These are phyloP conservation scores for Drosophila ustulata DNA, from an alignment of 2,888 invertebrate genomes.

Conservation along the genomic window DNA sequence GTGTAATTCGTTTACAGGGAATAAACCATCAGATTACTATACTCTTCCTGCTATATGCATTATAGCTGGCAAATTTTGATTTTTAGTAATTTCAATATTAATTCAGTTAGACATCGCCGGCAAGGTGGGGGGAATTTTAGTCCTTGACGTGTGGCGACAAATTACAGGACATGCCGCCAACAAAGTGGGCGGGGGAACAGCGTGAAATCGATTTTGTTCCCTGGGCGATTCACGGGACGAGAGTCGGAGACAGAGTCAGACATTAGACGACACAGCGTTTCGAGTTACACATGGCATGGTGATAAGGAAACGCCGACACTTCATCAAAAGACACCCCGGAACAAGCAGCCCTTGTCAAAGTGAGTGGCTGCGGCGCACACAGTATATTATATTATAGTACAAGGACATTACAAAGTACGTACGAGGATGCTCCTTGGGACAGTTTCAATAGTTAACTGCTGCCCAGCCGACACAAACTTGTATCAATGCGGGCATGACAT, in stretches of 20 bases:
- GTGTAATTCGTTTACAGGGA: constrained; percentile 18
- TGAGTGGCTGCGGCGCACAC: constrained; percentile 9
- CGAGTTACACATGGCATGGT: constrained; percentile 71
- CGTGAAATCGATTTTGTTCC: constrained; percentile 73
- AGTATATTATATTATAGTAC: neutral
- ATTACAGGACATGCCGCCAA: constrained; percentile 68
- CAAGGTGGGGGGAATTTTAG: neutral
- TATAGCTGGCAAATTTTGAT: neutral
- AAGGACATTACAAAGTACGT: constrained; percentile 14
- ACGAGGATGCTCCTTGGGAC: neutral
- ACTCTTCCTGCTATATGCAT: neutral
- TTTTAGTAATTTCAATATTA: constrained; percentile 3
- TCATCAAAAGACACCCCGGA: constrained; percentile 63
- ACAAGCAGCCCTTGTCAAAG: constrained; percentile 36
- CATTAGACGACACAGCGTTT: constrained; percentile 46
- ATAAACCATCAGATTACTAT: constrained; percentile 35
- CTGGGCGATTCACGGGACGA: constrained; percentile 56
- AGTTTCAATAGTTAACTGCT: constrained; percentile 10
- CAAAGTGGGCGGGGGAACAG: constrained; percentile 34
- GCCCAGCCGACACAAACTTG: neutral
- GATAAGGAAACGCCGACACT: constrained; percentile 69
- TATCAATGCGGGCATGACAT: constrained; percentile 5
- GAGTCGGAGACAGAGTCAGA: constrained; percentile 39
- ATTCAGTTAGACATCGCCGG: neutral
- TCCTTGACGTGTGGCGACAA: constrained; percentile 58